These are phyloP conservation scores for Alitta virens DNA, from an alignment of 2,888 invertebrate genomes.

Conservation along the genomic window DNA sequence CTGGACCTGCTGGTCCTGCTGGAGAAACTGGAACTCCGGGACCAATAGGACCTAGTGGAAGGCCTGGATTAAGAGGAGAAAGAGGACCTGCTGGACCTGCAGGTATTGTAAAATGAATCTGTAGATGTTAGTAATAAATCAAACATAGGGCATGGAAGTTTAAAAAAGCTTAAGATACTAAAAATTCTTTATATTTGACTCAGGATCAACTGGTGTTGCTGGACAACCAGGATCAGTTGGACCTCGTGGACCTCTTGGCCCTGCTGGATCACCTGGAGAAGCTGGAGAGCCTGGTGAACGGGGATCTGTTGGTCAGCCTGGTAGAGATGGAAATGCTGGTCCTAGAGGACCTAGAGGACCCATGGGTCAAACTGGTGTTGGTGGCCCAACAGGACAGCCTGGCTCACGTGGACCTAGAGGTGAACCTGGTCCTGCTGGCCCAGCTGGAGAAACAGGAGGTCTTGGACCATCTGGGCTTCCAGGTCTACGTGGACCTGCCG, in stretches of 20 bases:
- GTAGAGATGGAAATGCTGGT: neutral
- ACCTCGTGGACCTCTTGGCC: slow-evolving; percentile 10
- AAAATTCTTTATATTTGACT: too few species aligned
- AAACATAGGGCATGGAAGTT: too few species aligned
- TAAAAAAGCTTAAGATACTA: too few species aligned
- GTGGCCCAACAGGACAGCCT: neutral
- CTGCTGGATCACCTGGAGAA: slow-evolving; percentile 14
- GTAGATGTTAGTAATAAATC: too few species aligned
- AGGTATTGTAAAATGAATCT: too few species aligned
- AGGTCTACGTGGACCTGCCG: slow-evolving; percentile 21
- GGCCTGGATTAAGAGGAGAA: neutral
- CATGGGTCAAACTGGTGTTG: neutral
- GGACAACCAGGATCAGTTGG: neutral
- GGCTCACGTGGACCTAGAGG: neutral
- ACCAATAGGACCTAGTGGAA: slow-evolving; percentile 24
- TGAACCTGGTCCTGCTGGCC: slow-evolving; percentile 17
- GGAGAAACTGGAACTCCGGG: slow-evolving; percentile 19
- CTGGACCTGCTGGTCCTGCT: slow-evolving; percentile 12
- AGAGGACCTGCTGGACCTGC: slow-evolving; percentile 15
- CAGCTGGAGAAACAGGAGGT: slow-evolving; percentile 7
- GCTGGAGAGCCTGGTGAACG: neutral
- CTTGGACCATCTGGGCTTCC: slow-evolving; percentile 22
- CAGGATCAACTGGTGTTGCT: slow-evolving; percentile 2
- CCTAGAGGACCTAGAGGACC: slow-evolving; percentile 1
- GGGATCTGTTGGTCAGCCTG: slow-evolving; percentile 1